These are phyloP conservation scores for Probosciger aterrimus DNA, from an alignment of 2,113 vertebrate species.

Conservation along the genomic window DNA sequence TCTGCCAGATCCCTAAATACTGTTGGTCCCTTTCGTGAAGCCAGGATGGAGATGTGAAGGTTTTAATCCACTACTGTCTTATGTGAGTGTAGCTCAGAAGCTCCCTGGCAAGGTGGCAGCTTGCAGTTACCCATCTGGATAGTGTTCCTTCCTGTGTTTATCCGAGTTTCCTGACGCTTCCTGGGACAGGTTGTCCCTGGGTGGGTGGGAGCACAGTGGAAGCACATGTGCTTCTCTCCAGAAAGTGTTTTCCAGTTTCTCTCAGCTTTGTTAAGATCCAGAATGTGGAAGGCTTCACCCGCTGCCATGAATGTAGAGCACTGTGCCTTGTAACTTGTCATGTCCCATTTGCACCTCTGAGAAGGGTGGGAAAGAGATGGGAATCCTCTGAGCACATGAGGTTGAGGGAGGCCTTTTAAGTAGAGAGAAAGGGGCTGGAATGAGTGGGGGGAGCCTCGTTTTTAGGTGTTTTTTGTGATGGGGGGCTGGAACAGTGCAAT, in stretches of 20 bases:
- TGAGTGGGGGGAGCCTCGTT: not conserved
- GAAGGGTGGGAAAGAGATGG: not conserved
- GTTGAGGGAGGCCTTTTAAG: not conserved
- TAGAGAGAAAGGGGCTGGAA: not conserved
- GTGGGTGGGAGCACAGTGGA: not conserved
- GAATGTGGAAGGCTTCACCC: not conserved
- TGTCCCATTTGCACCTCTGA: accelerated
- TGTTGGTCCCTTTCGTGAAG: not conserved
- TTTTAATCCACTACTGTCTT: not conserved
- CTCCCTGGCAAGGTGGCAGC: not conserved
- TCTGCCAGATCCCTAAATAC: not conserved
- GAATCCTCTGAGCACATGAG: not conserved
- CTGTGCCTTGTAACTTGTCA: conserved; percentile 22
- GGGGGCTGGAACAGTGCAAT: accelerated
- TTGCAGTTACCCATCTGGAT: not conserved
- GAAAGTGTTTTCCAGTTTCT: not conserved
- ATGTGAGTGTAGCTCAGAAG: not conserved
- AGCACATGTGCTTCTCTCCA: not conserved
- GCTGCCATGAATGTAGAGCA: conserved; percentile 9
- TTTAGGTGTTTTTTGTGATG: not conserved
- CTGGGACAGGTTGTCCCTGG: not conserved
- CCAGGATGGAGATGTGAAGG: not conserved
- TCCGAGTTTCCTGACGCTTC: not conserved
- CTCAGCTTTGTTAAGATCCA: not conserved
- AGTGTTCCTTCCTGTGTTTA: not conserved